Base-by-base conservation (phyloP, 2,888 invertebrate species). In the Rambutsinella grinnellia region DNA sequence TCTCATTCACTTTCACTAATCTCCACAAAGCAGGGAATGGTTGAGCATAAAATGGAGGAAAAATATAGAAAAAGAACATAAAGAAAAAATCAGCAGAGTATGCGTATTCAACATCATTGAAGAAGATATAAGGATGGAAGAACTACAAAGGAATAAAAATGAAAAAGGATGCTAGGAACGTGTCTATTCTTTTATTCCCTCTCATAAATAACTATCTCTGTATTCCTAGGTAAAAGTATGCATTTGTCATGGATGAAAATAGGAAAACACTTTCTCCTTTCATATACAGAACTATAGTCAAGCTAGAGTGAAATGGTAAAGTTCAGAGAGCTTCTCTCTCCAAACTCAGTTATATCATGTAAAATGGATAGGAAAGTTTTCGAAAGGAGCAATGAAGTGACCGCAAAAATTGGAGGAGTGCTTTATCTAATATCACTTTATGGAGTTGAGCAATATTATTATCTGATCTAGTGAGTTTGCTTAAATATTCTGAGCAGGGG, bases 101-200 rank as follows among this genome's bases (percentile, higher is more conserved):
- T 2, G 8, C 13, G n/a, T n/a, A 62, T 62, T 27, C 62, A 62
- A 47, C 49, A 19, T 61, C 49, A 61, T 49, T 36, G 36, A 36
- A 36, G 36, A 8, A 36, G 5, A 36, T 8, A 36, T 8, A 36
- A 36, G 36, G 13, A 36, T 36, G 36, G 13, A 36, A 36, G 13
- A 36, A 36, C 36, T 36, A 36, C 36, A 36, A 36, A 8, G 36
- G 36, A 36, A 49, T 5, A 49, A n/a, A 49, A 49, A n/a, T 13
- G n/a, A 49, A 17, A 17, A 17, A 49, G 49, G 19, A 49, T 54
- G 15, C 17, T 3, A 21, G 19, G 54, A 54, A 54, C 36, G 6
- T 13, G 36, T 36, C 36, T 36, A 13, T 36, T 36, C 36, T 36
- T 36, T 36, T 36, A 36, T 36, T 36, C 13, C 36, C 36, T 13